These are phyloP conservation scores for Lates calcarifer DNA, from an alignment of 2,113 vertebrate genomes.

Conservation along the genomic window DNA sequence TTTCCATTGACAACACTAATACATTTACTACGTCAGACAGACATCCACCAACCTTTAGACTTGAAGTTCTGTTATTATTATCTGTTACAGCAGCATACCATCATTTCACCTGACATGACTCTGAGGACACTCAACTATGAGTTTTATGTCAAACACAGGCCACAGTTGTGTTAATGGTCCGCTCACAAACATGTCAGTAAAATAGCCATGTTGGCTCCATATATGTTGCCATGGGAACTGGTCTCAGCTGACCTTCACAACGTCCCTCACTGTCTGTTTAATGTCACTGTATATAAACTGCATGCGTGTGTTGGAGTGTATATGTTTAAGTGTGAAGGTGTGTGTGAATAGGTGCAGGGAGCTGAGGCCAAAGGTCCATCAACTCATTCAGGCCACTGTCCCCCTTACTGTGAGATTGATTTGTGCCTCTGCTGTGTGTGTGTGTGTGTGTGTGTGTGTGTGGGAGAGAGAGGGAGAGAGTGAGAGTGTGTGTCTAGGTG, in stretches of 20 bases:
- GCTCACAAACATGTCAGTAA: too few relatives aligned
- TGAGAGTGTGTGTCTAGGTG: conserved; percentile 72
- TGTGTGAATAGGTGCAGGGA: conserved; percentile 9
- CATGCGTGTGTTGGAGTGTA: background rate
- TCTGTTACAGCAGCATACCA: too few relatives aligned
- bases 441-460: conserved; percentile 32
- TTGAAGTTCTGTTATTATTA: too few relatives aligned
- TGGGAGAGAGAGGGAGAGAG: too few relatives aligned
- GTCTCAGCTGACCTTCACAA: background rate
- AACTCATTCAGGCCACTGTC: conserved; percentile 36
- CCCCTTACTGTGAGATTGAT: conserved; percentile 49
- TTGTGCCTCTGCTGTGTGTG: conserved; percentile 20
- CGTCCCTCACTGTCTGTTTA: conserved; percentile 18
- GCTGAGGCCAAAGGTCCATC: conserved; percentile 54
- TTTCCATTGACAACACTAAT: too few relatives aligned
- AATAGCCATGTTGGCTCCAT: background rate
- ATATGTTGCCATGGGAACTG: conserved; percentile 6
- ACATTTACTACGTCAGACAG: too few relatives aligned
- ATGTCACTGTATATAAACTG: background rate
- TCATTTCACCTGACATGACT: too few relatives aligned
- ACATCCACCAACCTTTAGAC: too few relatives aligned
- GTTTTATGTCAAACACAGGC: too few relatives aligned
- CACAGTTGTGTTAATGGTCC: too few relatives aligned
- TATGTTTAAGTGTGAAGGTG: conserved; percentile 4
- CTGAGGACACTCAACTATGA: too few relatives aligned